Conservation (phyloP, 2,888 invertebrate genomes). For the Perdita meconis region DNA sequence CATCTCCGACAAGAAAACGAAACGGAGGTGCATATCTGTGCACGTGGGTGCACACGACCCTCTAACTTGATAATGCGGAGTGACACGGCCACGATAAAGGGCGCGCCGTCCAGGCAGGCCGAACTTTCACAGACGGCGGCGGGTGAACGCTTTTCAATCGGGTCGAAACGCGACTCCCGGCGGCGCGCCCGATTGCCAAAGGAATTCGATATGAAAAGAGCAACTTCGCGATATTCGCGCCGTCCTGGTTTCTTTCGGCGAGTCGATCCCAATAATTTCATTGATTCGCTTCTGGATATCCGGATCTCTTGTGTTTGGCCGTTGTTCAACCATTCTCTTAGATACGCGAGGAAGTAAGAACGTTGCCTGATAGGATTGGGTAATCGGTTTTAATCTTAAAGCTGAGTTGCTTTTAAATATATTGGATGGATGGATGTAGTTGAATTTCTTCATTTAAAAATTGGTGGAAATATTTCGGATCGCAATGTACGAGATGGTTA, state of each 20-base stretch:
- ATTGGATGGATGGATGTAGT: too few species aligned
- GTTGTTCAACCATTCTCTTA: not conserved
- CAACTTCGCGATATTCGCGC: constrained; percentile 15
- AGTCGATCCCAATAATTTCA: constrained; percentile 12
- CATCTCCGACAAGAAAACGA: constrained; percentile 21
- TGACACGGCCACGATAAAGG: constrained; percentile 36
- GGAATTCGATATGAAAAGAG: constrained; percentile 33
- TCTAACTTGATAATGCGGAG: constrained; percentile 36
- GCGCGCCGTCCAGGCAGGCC: constrained; percentile 4
- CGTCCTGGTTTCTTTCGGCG: constrained; percentile 7
- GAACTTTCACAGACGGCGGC: constrained; percentile 11
- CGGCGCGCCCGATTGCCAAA: constrained; percentile 9
- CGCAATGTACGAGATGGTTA: too few species aligned
- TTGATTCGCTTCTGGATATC: not conserved
- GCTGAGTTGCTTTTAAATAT: not conserved
- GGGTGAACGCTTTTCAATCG: constrained; percentile 11
- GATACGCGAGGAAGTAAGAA: not conserved
- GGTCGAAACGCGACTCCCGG: constrained; percentile 3
- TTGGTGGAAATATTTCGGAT: too few species aligned
- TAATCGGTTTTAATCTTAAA: not conserved
- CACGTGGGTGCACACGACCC: constrained; percentile 24
- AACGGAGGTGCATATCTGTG: constrained; percentile 11
- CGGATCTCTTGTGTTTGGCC: not conserved
- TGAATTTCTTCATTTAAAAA: too few species aligned
- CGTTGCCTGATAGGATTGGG: not conserved